Conservation (phyloP, 2,113 vertebrate species). For the Amblyopsis rosae region DNA sequence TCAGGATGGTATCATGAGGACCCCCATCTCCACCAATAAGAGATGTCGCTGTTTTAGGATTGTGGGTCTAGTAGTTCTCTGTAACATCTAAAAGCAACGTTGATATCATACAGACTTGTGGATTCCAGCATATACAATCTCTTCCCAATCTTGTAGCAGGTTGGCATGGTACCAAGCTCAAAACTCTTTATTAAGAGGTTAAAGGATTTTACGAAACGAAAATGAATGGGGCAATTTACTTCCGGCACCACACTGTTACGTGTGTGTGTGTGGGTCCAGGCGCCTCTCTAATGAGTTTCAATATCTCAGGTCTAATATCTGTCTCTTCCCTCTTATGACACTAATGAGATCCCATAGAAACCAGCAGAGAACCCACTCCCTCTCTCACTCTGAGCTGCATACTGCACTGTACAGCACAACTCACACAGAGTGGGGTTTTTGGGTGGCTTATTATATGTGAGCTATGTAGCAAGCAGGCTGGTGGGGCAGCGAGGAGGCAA, state of each 20-base stretch:
- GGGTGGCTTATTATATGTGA: slow-evolving; percentile 1
- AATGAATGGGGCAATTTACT: no score
- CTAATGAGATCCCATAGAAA: slow-evolving; percentile 57
- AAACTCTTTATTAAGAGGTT: no score
- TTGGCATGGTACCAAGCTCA: no score
- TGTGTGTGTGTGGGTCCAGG: slow-evolving; percentile 15
- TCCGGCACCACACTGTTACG: background rate
- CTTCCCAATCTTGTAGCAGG: no score
- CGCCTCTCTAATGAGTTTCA: slow-evolving; percentile 58
- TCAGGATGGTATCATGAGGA: no score
- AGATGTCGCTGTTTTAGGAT: no score
- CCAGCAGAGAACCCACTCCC: background rate
- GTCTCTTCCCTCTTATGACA: slow-evolving; percentile 38
- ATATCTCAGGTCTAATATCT: slow-evolving; percentile 52
- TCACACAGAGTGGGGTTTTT: slow-evolving; percentile 12
- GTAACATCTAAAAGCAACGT: no score
- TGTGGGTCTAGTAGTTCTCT: no score
- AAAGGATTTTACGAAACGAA: no score
- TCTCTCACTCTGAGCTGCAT: background rate
- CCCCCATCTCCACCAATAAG: no score
- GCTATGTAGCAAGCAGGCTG: background rate
- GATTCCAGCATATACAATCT: no score
- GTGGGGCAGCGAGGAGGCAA: background rate
- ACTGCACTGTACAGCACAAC: slow-evolving; percentile 3
- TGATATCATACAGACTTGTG: no score